phyloP scores from a whole-genome alignment of 2,888 invertebrate genomes.

The Bombylius discolor region DNA sequence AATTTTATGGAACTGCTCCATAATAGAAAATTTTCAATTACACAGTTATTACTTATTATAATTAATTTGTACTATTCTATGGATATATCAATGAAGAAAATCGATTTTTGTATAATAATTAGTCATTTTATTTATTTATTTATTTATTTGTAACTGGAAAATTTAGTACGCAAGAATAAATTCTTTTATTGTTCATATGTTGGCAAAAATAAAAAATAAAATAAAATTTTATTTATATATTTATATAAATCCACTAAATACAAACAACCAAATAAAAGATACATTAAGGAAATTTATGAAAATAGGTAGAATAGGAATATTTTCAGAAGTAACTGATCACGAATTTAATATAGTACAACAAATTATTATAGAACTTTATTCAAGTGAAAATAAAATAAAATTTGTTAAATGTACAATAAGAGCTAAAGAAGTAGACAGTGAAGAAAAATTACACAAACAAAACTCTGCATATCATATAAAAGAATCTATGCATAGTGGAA shows the following conservation, averaged over 20 bases:
- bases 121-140: too few species aligned
- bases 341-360: constrained; percentile 10
- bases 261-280: constrained; percentile 6
- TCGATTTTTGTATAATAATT: too few species aligned
- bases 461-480: constrained; percentile 5
- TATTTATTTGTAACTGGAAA: too few species aligned
- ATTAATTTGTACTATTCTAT: too few species aligned
- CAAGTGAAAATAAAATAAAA: constrained; percentile 1
- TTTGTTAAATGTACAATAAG: constrained; percentile 3
- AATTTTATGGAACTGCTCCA: too few species aligned
- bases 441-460: neutral
- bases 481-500: neutral
- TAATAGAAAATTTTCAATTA: too few species aligned
- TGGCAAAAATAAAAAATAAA: too few species aligned
- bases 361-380: constrained; percentile 8
- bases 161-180: too few species aligned
- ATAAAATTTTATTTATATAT: too few species aligned
- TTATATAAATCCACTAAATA: constrained; percentile 4
- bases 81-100: too few species aligned
- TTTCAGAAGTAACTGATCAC: constrained; percentile 3
- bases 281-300: constrained; percentile 8
- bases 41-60: too few species aligned
- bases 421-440: neutral
- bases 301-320: constrained; percentile 5
- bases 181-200: too few species aligned